Conservation (phyloP, 2,797 vertebrate genomes). For the Florisuga fusca region DNA sequence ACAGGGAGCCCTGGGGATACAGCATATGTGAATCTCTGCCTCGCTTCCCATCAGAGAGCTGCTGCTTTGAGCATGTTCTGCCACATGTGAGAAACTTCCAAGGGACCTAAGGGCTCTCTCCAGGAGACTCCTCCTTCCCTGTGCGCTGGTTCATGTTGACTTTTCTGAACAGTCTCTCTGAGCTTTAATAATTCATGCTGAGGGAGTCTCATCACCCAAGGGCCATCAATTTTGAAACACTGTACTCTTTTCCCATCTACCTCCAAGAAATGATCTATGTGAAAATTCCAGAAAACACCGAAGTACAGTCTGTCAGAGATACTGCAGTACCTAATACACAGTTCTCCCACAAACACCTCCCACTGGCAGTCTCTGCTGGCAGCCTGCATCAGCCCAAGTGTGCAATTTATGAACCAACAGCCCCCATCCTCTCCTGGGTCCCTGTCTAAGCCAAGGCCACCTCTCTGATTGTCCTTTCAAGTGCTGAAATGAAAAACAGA, state of each 20-base stretch:
- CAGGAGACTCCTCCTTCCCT: slow-evolving; percentile 15
- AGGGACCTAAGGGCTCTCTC: slow-evolving; percentile 36
- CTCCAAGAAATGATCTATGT: slow-evolving; percentile 4
- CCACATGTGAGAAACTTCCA: slow-evolving; percentile 35
- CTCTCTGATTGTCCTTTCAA: slow-evolving; percentile 4
- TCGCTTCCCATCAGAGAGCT: slow-evolving; percentile 24
- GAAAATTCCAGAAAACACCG: slow-evolving; percentile 25
- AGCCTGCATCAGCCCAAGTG: slow-evolving; percentile 10
- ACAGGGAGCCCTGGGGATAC: slow-evolving; percentile 23
- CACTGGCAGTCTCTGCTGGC: background rate
- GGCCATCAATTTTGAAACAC: slow-evolving; percentile 40
- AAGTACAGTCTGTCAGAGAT: slow-evolving; percentile 20
- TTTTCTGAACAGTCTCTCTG: slow-evolving; percentile 55
- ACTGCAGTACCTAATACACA: background rate
- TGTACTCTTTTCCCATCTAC: slow-evolving; percentile 22
- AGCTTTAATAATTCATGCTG: slow-evolving; percentile 66
- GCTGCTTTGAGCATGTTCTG: slow-evolving; percentile 40
- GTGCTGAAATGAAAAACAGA: slow-evolving; percentile 10
- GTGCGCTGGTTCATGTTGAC: slow-evolving; percentile 3
- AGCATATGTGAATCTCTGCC: background rate
- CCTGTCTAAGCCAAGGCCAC: slow-evolving; percentile 3
- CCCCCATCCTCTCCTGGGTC: background rate
- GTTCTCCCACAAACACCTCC: background rate
- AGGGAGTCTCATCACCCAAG: slow-evolving; percentile 5
- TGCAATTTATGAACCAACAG: slow-evolving; percentile 1